Conservation (phyloP, 2,797 vertebrate genomes). For the Sebastes vulpes region DNA sequence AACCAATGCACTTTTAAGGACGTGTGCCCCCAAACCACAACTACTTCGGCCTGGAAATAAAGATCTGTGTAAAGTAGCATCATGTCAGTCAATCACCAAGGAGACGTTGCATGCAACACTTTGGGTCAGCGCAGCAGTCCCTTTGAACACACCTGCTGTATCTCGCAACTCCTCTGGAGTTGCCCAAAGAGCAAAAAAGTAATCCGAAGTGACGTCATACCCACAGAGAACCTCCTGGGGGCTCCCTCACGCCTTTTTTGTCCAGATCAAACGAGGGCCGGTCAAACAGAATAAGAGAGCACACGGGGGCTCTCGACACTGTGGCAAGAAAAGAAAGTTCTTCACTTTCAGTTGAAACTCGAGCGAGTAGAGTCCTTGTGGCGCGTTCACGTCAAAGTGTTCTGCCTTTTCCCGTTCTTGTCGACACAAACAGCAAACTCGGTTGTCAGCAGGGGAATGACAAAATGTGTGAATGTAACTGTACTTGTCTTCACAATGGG, state of each 20-base stretch:
- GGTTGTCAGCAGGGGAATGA: constrained; percentile 69
- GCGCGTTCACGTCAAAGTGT: constrained; percentile 62
- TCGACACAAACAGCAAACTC: constrained; percentile 58
- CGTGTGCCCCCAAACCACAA: constrained; percentile 19
- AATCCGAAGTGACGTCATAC: constrained; percentile 74
- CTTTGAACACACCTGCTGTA: constrained; percentile 47
- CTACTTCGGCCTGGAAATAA: constrained; percentile 33
- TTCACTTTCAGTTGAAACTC: constrained; percentile 48
- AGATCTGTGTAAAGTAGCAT: constrained; percentile 19
- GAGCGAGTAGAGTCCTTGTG: constrained; percentile 49
- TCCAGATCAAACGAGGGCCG: constrained; percentile 76
- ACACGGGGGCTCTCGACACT: constrained; percentile 53
- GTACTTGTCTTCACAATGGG: constrained; percentile 46
- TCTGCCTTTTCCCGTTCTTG: constrained; percentile 41
- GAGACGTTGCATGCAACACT: constrained; percentile 59
- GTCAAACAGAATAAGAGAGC: constrained; percentile 83
- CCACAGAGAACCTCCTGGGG: constrained; percentile 77
- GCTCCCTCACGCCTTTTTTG: constrained; percentile 68
- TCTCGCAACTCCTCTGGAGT: constrained; percentile 57
- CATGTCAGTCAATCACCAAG: constrained; percentile 23
- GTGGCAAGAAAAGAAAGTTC: constrained; percentile 69
- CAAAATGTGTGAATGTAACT: constrained; percentile 31
- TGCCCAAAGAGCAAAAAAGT: constrained; percentile 58
- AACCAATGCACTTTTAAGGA: constrained; percentile 33
- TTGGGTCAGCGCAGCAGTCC: constrained; percentile 65